Base-by-base conservation (phyloP, 2,888 invertebrate genomes). In the Orthosia cruda region DNA sequence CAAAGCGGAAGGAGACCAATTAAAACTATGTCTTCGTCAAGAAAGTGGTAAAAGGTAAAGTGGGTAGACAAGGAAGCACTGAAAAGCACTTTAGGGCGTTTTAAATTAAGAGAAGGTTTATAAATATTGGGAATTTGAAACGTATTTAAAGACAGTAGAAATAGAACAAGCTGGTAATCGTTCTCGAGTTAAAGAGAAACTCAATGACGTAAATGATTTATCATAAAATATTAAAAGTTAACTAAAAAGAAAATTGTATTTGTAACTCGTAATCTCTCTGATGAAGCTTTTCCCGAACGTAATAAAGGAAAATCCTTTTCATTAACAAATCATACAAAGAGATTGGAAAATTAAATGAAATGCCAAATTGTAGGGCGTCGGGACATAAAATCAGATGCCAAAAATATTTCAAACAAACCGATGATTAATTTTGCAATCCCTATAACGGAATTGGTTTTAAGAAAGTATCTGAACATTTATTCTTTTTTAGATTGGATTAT, bases 11-110 rank as follows among this genome's bases (percentile, higher is more conserved):
- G 91, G 89, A 92, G 91, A 92, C 93, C 92, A 95, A 95, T 95
- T 94, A 95, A 95, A 95, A 94, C 93, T 94, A 94, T 94, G 94
- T 94, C 94, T 92, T 93, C 90, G 90, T 85, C 81, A 81, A 63
- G 83, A 74, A 87, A 81, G 90, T 89, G 91, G 88, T 88, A 91
- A 91, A 90, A 91, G 91, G 91, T 90, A 89, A 93, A 93, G 90
- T 91, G 92, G 91, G 92, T 89, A 90, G 91, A 91, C 91, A 87
- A 85, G 80, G 73, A 77, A 86, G 87, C 74, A 91, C 88, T 90
- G 91, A 87, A 91, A 92, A 93, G 92, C 92, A 94, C 93, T 95
- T 93, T 89, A 89, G 78, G 88, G 88, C 87, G 87, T 87, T 89
- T 92, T 89, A 91, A 94, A 93, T 93, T 92, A 91, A 91, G 91